These are phyloP conservation scores for Heliornis fulica DNA, from an alignment of 2,113 vertebrate species.

Conservation along the genomic window DNA sequence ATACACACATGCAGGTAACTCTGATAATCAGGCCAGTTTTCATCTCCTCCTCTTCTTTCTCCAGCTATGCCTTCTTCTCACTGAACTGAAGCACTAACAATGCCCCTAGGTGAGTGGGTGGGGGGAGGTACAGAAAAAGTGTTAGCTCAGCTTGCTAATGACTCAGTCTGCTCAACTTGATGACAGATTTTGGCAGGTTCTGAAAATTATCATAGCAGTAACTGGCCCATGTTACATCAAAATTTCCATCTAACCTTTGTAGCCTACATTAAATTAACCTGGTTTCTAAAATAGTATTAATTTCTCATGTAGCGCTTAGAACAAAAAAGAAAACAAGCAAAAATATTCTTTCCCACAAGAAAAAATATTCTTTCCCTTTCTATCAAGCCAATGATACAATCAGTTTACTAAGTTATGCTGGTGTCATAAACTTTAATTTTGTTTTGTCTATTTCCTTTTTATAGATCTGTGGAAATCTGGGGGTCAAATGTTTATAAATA, in stretches of 20 bases:
- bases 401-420: neutral
- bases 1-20: rapidly evolving
- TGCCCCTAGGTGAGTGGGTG: neutral
- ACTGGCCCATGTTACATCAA: neutral
- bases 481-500: neutral
- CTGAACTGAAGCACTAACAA: neutral
- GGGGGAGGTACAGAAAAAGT: neutral
- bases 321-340: neutral
- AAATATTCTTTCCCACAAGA: neutral
- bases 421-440: neutral
- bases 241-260: neutral
- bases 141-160: neutral
- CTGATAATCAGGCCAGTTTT: neutral
- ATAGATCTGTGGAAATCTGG: neutral
- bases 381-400: neutral
- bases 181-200: neutral
- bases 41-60: neutral
- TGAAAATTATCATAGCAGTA: neutral
- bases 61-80: neutral
- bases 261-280: neutral
- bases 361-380: neutral
- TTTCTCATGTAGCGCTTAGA: neutral
- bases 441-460: neutral
- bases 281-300: neutral
- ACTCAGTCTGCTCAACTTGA: neutral